Percentiles rank a stretch among this genome's conserved stretches.
Conservation (phyloP, 1,140 invertebrate genomes). For the Drosophila orosa region DNA sequence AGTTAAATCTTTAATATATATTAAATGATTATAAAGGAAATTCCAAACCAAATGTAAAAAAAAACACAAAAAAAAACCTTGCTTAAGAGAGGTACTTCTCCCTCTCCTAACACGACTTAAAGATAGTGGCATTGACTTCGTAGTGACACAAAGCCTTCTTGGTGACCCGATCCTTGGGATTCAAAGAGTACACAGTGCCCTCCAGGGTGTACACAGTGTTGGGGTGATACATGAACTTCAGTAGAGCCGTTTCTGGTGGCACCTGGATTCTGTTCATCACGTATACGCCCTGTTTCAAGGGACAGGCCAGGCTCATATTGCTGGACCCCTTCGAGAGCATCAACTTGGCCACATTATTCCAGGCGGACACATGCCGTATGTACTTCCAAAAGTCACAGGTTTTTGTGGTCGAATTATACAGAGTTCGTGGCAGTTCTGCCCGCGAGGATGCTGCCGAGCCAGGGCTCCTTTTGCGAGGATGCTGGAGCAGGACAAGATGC, state of each 20-base stretch:
- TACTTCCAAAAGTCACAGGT: conserved; percentile 75
- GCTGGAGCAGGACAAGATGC: conserved; percentile 62
- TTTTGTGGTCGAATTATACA: conserved; percentile 68
- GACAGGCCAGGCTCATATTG: conserved; percentile 74
- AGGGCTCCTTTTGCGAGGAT: conserved; percentile 25
- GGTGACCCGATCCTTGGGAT: conserved; percentile 48
- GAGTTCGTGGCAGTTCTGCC: conserved; percentile 42
- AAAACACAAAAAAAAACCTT: background rate
- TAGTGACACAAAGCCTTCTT: conserved; percentile 57
- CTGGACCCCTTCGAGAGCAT: conserved; percentile 60
- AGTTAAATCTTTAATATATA: background rate
- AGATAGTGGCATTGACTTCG: conserved; percentile 72
- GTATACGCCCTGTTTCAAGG: conserved; percentile 64
- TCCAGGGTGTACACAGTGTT: conserved; percentile 66
- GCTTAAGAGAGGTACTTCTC: too few species aligned
- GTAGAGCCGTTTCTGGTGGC: conserved; percentile 66
- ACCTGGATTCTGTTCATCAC: conserved; percentile 69
- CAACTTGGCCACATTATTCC: conserved; percentile 64
- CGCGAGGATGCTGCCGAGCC: background rate
- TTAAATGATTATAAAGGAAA: background rate
- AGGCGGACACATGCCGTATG: conserved; percentile 63
- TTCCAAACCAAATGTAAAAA: background rate
- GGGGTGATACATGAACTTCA: conserved; percentile 78
- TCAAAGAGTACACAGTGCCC: conserved; percentile 58
- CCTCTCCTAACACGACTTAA: conserved; percentile 57